Conservation (phyloP, 1,140 invertebrate genomes). For the Choristoneura fumiferana region DNA sequence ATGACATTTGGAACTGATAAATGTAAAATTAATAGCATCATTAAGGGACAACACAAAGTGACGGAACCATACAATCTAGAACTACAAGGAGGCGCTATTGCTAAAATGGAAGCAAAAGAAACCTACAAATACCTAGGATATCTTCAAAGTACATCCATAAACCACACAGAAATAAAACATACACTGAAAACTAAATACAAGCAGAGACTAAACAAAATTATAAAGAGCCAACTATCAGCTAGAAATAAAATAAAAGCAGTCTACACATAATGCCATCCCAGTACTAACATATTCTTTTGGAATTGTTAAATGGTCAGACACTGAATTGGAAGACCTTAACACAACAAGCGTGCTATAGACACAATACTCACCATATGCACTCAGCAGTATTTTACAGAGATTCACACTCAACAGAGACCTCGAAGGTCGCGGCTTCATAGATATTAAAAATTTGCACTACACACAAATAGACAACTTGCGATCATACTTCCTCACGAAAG, state of each 20-base stretch:
- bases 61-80: too few species aligned
- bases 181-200: slow-evolving; percentile 18
- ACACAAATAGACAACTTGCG: slow-evolving; percentile 21
- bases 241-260: slow-evolving; percentile 13
- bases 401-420: slow-evolving; percentile 22
- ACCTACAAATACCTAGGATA: slow-evolving; percentile 26
- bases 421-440: slow-evolving; percentile 28
- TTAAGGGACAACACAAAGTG: too few species aligned
- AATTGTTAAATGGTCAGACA: slow-evolving; percentile 27
- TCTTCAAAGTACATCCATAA: slow-evolving; percentile 6
- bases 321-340: slow-evolving; percentile 23
- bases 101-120: neutral
- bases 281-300: slow-evolving; percentile 33
- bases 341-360: slow-evolving; percentile 23
- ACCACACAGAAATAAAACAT: slow-evolving; percentile 18
- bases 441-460: slow-evolving; percentile 25
- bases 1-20: too few species aligned
- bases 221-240: neutral
- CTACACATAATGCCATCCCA: slow-evolving; percentile 24
- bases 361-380: slow-evolving; percentile 31
- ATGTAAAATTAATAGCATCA: slow-evolving; percentile 2
- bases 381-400: slow-evolving; percentile 33
- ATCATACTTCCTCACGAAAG: too few species aligned
- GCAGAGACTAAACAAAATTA: slow-evolving; percentile 13
- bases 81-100: neutral